phyloP scores from a whole-genome alignment of 1,140 invertebrate species.

The Lordiphosa clarofinis region DNA sequence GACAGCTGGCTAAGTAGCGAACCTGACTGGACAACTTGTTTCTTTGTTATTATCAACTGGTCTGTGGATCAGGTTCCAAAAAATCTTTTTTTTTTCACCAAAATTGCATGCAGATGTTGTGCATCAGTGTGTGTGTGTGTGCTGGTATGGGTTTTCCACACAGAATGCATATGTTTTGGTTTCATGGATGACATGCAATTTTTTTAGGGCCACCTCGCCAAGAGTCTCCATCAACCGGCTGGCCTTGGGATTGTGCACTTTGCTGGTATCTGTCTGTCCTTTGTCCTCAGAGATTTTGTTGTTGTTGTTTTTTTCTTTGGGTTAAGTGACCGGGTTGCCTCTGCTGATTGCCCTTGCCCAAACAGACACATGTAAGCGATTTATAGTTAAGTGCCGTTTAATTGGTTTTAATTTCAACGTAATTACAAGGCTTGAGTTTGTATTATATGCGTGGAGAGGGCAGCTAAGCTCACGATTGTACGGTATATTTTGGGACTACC shows the following conservation, averaged over 20 bases:
- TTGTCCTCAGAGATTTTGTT: conserved; percentile 21
- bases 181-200: conserved; percentile 58
- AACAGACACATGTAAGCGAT: neutral
- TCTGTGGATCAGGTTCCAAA: conserved; percentile 56
- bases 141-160: no score
- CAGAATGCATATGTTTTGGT: conserved; percentile 30
- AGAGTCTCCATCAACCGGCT: conserved; percentile 41
- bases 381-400: conserved; percentile 41
- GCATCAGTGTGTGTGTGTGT: conserved; percentile 6
- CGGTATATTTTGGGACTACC: conserved; percentile 27
- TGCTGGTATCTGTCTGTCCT: conserved; percentile 23
- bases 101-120: conserved; percentile 46
- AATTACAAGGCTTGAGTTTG: conserved; percentile 14
- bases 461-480: conserved; percentile 21
- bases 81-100: conserved; percentile 37
- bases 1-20: conserved; percentile 12
- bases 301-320: conserved; percentile 1
- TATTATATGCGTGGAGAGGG: conserved; percentile 9
- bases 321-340: conserved; percentile 3
- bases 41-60: conserved; percentile 32
- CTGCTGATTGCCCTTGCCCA: conserved; percentile 34
- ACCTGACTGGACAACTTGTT: conserved; percentile 60
- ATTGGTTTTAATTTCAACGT: conserved; percentile 40
- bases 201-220: conserved; percentile 55
- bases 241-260: conserved; percentile 46